Base-by-base conservation (phyloP, 1,140 invertebrate species). In the Tetranychus urticae region DNA sequence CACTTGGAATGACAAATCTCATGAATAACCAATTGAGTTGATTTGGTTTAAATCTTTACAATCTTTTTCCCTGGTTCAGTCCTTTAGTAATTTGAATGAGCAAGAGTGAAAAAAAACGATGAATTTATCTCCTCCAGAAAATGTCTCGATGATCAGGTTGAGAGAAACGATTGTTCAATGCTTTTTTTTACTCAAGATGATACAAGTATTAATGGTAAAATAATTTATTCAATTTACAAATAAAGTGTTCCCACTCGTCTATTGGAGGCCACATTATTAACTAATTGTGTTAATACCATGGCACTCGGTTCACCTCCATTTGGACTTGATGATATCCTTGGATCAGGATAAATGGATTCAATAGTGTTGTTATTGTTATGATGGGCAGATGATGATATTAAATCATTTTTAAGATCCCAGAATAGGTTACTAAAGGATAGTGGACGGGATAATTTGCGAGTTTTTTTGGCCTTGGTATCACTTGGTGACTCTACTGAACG, bases 361-460 rank as follows among this genome's bases (percentile, higher is more conserved):
- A 31, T 35, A 10, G 14, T 36, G 6, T 56, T 39, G 36, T 36
- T 56, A 14, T 56, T 35, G 6, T 31, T 12, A 37, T 36, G 13
- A 36, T 39, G 7, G 42, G 36, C 45, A 7, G 46, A 6, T 8
- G 39, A 33, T 33, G 59, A 5, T 5, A 42, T 42, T 42, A 42
- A 10, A 10, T 42, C 39, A 14, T 12, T 31, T 39, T 23, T 45
- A 3, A 63, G 45, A 69, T 85, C 83, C 84, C 85, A 88, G 50
- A 88, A 84, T 64, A 89, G 76, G 76, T 88, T 88, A 48, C 84
- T 87, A 67, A 88, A 75, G 61, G 85, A 88, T 64, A 84, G 79
- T 12, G 85, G 85, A 45, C 75, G 68, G 47, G 67, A 69, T 12
- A 75, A 67, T 63, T 68, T 69, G 13, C 69, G 63, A 36, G 68